Conservation (phyloP, 1,140 invertebrate species). For the Globodera ellingtonae region DNA sequence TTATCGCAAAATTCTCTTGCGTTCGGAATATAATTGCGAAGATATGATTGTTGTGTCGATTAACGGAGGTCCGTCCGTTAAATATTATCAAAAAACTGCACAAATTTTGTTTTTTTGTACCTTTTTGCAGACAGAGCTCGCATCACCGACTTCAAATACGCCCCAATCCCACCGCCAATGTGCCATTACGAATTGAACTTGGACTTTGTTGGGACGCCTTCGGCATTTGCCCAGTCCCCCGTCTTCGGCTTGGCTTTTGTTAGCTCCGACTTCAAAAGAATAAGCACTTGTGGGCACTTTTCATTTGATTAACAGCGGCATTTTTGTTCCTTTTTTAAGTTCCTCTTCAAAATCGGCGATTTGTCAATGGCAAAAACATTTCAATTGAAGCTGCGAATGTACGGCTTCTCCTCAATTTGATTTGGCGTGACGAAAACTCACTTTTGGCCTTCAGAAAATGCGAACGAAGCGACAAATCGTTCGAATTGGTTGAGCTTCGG, state of each 20-base stretch:
- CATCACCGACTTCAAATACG: slow-evolving; percentile 75
- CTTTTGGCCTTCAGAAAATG: background rate
- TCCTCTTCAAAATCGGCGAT: background rate
- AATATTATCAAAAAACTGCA: slow-evolving; percentile 4
- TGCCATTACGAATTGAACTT: slow-evolving; percentile 72
- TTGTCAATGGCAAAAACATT: background rate
- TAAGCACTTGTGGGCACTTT: slow-evolving; percentile 31
- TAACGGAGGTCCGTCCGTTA: slow-evolving; percentile 72
- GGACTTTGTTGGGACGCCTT: slow-evolving; percentile 46
- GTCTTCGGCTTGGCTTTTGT: slow-evolving; percentile 32
- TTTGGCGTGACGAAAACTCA: background rate
- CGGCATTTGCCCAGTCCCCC: slow-evolving; percentile 7
- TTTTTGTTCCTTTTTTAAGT: background rate
- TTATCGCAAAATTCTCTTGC: slow-evolving; percentile 31
- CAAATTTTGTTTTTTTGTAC: slow-evolving; percentile 38
- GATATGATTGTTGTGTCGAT: slow-evolving; percentile 76
- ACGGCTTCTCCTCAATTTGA: background rate
- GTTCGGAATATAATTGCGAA: slow-evolving; percentile 65
- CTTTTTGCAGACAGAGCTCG: slow-evolving; percentile 70
- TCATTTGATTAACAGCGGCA: background rate
- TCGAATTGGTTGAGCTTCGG: background rate
- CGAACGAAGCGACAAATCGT: background rate
- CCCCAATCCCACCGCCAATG: slow-evolving; percentile 82
- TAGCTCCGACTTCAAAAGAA: slow-evolving; percentile 14
- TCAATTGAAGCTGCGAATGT: background rate